These are phyloP conservation scores for Siderastrea siderea DNA, from an alignment of 92 coral and sea anemone species.

Conservation along the genomic window DNA sequence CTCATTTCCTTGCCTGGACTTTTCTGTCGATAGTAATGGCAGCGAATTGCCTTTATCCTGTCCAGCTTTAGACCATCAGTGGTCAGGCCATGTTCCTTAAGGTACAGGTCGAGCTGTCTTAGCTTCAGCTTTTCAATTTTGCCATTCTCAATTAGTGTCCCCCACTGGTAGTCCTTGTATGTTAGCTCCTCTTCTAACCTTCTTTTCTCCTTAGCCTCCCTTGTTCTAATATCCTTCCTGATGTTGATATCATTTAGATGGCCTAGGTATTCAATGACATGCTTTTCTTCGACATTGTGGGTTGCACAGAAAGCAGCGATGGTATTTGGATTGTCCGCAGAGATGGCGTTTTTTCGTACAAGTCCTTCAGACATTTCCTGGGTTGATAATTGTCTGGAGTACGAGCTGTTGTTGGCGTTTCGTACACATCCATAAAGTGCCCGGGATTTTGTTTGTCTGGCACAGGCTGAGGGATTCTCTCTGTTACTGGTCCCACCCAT, in stretches of 20 bases:
- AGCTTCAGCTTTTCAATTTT: too few relatives aligned
- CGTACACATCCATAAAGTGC: slow-evolving; percentile 17
- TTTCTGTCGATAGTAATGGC: too few relatives aligned
- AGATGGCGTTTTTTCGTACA: slow-evolving; percentile 34
- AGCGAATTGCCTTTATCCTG: too few relatives aligned
- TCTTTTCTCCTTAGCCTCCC: slow-evolving; percentile 16
- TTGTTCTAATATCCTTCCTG: slow-evolving; percentile 44
- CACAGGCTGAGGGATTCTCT: slow-evolving; percentile 53
- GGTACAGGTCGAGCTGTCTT: too few relatives aligned
- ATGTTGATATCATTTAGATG: too few relatives aligned
- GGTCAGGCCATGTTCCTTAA: too few relatives aligned
- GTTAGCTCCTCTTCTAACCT: too few relatives aligned
- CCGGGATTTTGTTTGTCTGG: background rate
- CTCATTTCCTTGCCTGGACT: too few relatives aligned
- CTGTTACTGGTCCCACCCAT: slow-evolving; percentile 56
- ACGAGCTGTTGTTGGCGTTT: slow-evolving; percentile 28
- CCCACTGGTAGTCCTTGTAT: too few relatives aligned
- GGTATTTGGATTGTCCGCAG: slow-evolving; percentile 44
- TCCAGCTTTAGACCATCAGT: too few relatives aligned
- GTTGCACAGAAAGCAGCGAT: slow-evolving; percentile 38
- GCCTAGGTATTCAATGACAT: too few relatives aligned
- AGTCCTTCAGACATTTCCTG: slow-evolving; percentile 49
- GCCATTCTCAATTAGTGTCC: too few relatives aligned
- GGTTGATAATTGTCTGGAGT: slow-evolving; percentile 49
- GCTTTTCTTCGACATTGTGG: slow-evolving; percentile 51